phyloP scores from a whole-genome alignment of 1,140 invertebrate species.

The Drosophila parvula region DNA sequence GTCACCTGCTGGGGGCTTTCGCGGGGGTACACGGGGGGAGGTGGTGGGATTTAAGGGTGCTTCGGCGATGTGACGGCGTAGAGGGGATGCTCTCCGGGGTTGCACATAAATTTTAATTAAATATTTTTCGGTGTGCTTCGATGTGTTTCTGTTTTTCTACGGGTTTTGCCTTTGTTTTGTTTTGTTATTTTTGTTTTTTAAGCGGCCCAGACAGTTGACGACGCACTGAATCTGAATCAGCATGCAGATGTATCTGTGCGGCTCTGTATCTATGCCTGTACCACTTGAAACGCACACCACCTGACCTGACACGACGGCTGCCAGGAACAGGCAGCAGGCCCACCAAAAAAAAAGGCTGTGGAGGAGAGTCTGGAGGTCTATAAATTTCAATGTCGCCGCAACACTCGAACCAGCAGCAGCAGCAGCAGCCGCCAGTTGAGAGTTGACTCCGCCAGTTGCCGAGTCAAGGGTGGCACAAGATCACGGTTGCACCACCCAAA shows the following conservation, averaged over 20 bases:
- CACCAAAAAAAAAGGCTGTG: neutral
- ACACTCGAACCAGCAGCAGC: constrained; percentile 39
- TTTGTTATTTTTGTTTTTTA: constrained; percentile 26
- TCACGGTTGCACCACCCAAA: constrained; percentile 25
- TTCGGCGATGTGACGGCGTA: constrained; percentile 15
- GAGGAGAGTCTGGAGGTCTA: constrained; percentile 39
- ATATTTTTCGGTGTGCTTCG: constrained; percentile 67
- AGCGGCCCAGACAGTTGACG: constrained; percentile 41
- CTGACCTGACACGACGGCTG: constrained; percentile 26
- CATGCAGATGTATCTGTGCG: constrained; percentile 40
- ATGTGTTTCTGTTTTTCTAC: constrained; percentile 18
- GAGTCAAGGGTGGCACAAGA: constrained; percentile 40
- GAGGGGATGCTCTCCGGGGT: constrained; percentile 42
- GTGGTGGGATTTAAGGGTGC: constrained; percentile 37
- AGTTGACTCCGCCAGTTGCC: constrained; percentile 35
- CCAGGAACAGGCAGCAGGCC: constrained; percentile 15
- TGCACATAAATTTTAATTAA: constrained; percentile 82
- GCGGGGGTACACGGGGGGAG: neutral
- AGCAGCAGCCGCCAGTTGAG: constrained; percentile 16
- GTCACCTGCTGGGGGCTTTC: constrained; percentile 16
- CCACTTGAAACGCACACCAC: constrained; percentile 48
- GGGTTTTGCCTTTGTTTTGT: constrained; percentile 2
- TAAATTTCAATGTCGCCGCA: constrained; percentile 77
- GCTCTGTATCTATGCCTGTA: constrained; percentile 29
- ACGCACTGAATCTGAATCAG: constrained; percentile 30